Evolutionary conservation across 2,888 invertebrate genomes (phyloP), one percentile per base, ranked within the genome.

Genomic region (Agrochola macilenta): DNA sequence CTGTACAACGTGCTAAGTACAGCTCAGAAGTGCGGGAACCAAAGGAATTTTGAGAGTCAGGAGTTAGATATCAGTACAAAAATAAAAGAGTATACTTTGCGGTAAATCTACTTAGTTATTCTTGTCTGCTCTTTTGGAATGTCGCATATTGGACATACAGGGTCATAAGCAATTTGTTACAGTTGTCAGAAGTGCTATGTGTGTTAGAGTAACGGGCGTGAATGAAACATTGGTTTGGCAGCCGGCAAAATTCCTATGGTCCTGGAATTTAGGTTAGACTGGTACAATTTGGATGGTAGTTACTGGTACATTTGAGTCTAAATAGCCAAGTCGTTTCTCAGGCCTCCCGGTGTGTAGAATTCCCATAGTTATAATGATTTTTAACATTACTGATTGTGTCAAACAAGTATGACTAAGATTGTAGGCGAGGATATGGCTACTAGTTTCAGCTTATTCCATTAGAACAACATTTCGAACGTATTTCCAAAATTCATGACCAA

Each of bases 211-310:
- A n/a, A 69, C 39, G 0, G 23, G 52, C 75, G 26, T 72, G n/a
- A 69, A 60, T 69, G 58, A 69, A 35, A 39, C 23, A 72, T 57
- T 58, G n/a, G 2, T 12, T 46, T 20, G 30, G 17, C 52, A 60
- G 35, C 54, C 58, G 46, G 8, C 26, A 46, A 46, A 82, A 72
- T 78, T 63, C 64, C 35, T 46, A 5, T n/a, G 52, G 49, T 11
- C 23, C 7, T 60, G 52, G 43, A 66, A 82, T 82, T 57, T 70
- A 46, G 57, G 39, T 65, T 43, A 75, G 5, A 65, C 49, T 74
- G 49, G 26, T 26, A 58, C 39, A 64, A 8, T 8, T 46, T n/a
- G 2, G 12, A 74, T 73, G 26, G 43, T 43, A n/a, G n/a, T 68
- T 39, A 14, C 52, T 52, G n/a, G n/a, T 35, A 8, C 7, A 4